Evolutionary conservation across 2,888 invertebrate genomes (phyloP), one percentile per base, ranked within the genome.

Genomic region (Lottia scabra): DNA sequence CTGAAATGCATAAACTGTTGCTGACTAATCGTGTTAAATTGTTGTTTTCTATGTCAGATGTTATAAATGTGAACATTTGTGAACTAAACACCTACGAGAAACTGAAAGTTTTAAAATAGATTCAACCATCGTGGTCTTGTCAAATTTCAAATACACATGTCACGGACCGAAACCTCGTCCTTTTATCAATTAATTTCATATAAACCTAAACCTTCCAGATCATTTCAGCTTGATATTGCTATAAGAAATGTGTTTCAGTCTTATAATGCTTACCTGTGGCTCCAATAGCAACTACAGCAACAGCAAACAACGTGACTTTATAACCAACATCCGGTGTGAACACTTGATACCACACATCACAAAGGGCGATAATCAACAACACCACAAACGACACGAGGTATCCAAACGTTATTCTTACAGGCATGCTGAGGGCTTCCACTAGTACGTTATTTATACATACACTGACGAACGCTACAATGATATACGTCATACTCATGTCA

Each of bases 401-500:
- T 93, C 95, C 97, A 86, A 96, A 96, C 72, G 94, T 94, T 68
- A 97, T 96, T 81, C 97, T 93, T 27, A 94, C 93, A 86, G 95
- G 94, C 75, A 96, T 92, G 0, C 94, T 93, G 75, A 96, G 93
- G 67, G 95, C 91, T 84, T 96, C 95, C 15, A 97, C 93, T 23
- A 97, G 91, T 72, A 96, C 90, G 87, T 96, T 97, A 90, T 96
- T 97, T 70, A 93, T 92, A 77, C 96, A 91, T 10, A 97, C 97
- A 3, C 96, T 95, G 73, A 94, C 92, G 84, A 96, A 95, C 43
- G 96, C 96, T 78, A 95, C 94, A n/a, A 94, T 92, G 80, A 97
- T 96, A 90, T 97, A 97, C 62, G 96, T 95, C 77, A 96, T 92
- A 16, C 96, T 96, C 94, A 97, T 96, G 89, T 97, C 97, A 88